A percentile compares a stretch with the other conserved stretches of the same genome.
Evolutionary conservation across 1,140 invertebrate genomes (phyloP).

Genomic region (Caenorhabditis latens): DNA sequence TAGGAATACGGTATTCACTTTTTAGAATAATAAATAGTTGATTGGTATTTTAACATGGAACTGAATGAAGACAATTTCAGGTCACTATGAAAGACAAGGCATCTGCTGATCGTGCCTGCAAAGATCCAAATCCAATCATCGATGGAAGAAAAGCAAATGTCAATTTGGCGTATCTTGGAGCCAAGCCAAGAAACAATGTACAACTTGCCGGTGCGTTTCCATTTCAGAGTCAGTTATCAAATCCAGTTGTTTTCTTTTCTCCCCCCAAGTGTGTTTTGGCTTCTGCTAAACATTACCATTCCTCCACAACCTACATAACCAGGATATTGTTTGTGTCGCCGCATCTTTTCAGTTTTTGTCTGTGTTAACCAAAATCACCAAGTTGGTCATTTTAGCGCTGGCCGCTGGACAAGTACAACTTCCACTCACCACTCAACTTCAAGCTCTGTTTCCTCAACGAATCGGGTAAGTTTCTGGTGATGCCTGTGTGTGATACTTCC

Average conservation of each 20-base stretch:
- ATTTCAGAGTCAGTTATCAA: conserved; percentile 10
- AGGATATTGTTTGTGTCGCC: conserved; percentile 54
- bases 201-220: conserved; percentile 69
- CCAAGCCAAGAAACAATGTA: conserved; percentile 86
- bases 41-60: not conserved
- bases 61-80: conserved; percentile 80
- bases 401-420: conserved; percentile 60
- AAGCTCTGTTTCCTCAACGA: conserved; percentile 67
- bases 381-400: conserved; percentile 67
- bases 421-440: conserved; percentile 69
- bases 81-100: conserved; percentile 95
- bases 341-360: conserved; percentile 56
- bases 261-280: conserved; percentile 33
- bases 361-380: conserved; percentile 49
- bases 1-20: not conserved
- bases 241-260: conserved; percentile 18
- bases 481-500: conserved; percentile 52
- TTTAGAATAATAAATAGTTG: too few species aligned
- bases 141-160: conserved; percentile 98
- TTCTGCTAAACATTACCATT: conserved; percentile 45
- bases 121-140: conserved; percentile 97
- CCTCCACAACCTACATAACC: conserved; percentile 43
- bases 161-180: conserved; percentile 95
- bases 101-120: conserved; percentile 93
- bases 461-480: conserved; percentile 67